Conservation (phyloP, 2,113 vertebrate genomes). For the Mormyrus lacerda region DNA sequence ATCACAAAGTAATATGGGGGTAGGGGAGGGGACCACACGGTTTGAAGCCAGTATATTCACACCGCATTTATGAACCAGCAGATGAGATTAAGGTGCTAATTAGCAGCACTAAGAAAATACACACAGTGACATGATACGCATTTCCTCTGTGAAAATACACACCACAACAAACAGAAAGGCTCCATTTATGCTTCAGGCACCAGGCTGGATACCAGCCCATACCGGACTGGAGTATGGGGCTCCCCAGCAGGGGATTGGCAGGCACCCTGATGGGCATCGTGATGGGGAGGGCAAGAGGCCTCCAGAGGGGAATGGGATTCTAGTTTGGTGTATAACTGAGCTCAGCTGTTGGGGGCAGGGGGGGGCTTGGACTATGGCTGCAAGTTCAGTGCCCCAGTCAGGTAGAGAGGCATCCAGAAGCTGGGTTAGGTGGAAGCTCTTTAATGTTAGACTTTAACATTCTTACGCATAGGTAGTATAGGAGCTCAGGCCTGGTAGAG, state of each 20-base stretch:
- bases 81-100: not conserved
- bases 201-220: not conserved
- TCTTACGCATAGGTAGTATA: not conserved
- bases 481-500: constrained; percentile 58
- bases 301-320: not conserved
- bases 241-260: not conserved
- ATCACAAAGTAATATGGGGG: not conserved
- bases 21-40: not conserved
- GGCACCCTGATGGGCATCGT: not conserved
- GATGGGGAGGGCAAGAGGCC: not conserved
- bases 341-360: not conserved
- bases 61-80: not conserved
- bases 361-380: not conserved
- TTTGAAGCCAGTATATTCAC: not conserved
- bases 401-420: not conserved
- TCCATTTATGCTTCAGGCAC: not conserved
- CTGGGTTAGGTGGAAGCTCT: not conserved
- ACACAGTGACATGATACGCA: not conserved
- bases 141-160: not conserved
- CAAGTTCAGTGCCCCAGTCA: not conserved
- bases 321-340: not conserved
- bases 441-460: not conserved
- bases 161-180: not conserved
- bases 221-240: not conserved
- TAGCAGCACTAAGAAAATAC: not conserved